Percentiles rank a stretch among this genome's conserved stretches.
Conservation (phyloP, 2,797 vertebrate species). For the Sebastes cheni region DNA sequence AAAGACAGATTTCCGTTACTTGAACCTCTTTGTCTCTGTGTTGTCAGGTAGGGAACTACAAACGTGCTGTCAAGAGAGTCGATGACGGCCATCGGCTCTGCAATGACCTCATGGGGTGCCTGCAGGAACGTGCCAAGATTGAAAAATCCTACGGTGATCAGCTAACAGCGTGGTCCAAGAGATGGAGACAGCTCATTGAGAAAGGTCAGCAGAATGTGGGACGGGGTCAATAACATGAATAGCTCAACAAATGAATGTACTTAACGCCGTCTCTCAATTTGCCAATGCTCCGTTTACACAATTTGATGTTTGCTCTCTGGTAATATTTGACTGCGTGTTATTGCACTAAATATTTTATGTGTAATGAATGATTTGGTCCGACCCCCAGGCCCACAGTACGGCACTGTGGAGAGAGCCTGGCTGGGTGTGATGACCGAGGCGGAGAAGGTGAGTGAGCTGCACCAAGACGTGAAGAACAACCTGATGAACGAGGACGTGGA, state of each 20-base stretch:
- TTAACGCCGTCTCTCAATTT: not conserved
- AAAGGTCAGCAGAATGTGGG: slow-evolving; percentile 84
- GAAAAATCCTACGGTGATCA: slow-evolving; percentile 96
- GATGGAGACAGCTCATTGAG: slow-evolving; percentile 97
- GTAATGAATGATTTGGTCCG: not conserved
- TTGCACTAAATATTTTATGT: not conserved
- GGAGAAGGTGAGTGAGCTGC: slow-evolving; percentile 95
- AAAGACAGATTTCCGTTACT: not conserved
- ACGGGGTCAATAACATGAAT: not conserved
- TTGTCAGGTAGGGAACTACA: slow-evolving; percentile 96
- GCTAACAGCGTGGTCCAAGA: slow-evolving; percentile 94
- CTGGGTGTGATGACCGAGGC: slow-evolving; percentile 93
- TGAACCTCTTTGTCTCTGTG: not conserved
- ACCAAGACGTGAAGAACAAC: slow-evolving; percentile 94
- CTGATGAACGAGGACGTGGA: slow-evolving; percentile 92
- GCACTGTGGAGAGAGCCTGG: slow-evolving; percentile 96
- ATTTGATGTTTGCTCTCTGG: not conserved
- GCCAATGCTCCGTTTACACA: not conserved
- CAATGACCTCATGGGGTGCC: slow-evolving; percentile 96
- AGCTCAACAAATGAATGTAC: not conserved
- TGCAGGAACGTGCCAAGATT: slow-evolving; percentile 97
- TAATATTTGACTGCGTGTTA: not conserved
- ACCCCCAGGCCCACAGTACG: slow-evolving; percentile 92
- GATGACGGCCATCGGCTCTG: slow-evolving; percentile 96
- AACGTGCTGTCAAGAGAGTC: slow-evolving; percentile 94